phyloP scores from a whole-genome alignment of 2,113 vertebrate species.

The Anguilla japonica region DNA sequence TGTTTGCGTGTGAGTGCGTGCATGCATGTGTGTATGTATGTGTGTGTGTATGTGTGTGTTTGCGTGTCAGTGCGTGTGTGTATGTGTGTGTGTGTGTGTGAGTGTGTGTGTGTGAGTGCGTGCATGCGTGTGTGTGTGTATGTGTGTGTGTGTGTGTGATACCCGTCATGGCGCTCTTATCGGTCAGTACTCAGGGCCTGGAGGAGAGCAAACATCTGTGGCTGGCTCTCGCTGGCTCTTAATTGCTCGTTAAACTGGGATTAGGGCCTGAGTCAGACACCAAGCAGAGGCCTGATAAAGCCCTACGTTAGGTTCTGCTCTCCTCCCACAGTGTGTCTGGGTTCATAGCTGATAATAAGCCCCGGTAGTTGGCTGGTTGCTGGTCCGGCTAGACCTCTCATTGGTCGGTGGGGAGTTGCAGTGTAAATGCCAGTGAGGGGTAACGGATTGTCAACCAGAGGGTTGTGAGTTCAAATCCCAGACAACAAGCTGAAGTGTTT shows the following conservation, averaged over 20 bases:
- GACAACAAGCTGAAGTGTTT: no score
- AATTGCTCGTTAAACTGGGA: slow-evolving; percentile 57
- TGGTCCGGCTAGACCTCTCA: background rate
- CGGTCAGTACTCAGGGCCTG: slow-evolving; percentile 24
- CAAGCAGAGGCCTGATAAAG: slow-evolving; percentile 48
- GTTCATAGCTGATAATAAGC: slow-evolving; percentile 4
- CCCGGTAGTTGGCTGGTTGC: background rate
- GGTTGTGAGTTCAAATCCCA: no score
- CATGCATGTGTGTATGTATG: background rate
- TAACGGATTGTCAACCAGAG: no score
- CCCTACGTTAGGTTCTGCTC: slow-evolving; percentile 28
- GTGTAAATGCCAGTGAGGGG: no score
- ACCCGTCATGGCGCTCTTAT: slow-evolving; percentile 31
- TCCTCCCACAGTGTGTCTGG: background rate
- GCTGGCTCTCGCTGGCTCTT: slow-evolving; percentile 40
- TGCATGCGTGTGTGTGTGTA: no score
- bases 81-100: no score
- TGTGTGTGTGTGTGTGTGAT: background rate
- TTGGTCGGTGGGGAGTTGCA: background rate
- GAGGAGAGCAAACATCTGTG: slow-evolving; percentile 51
- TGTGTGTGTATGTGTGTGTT: background rate
- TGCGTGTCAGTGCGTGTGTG: background rate
- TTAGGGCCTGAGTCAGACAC: slow-evolving; percentile 36
- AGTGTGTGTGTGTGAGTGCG: no score
- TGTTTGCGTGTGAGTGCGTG: background rate